Percentiles rank a stretch among this genome's conserved stretches.
Evolutionary conservation across 2,888 invertebrate genomes (phyloP).

Genomic region (Mesorhabditis sp.): DNA sequence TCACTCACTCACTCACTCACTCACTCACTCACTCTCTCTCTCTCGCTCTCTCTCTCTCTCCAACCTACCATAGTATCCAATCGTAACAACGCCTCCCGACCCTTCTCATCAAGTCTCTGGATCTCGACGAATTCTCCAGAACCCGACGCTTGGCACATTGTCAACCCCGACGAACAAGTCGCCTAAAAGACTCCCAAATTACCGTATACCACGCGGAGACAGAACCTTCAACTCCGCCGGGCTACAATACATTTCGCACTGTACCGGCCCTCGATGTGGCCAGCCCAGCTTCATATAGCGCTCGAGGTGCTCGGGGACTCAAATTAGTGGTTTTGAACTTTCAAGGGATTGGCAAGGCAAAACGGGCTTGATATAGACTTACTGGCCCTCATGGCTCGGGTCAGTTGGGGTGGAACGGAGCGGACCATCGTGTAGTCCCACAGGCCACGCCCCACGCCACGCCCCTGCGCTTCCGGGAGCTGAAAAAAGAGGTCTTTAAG

Average conservation of each 20-base stretch:
- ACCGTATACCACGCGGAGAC: no score
- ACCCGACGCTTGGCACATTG: no score
- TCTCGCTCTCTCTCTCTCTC: no score
- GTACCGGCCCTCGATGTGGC: background rate
- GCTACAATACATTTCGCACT: background rate
- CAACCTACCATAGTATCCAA: no score
- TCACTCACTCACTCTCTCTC: no score
- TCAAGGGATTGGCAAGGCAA: no score
- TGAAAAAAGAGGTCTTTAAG: background rate
- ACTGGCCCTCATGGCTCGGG: background rate
- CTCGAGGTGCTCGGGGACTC: background rate
- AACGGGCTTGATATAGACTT: background rate
- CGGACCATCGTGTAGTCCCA: constrained; percentile 4
- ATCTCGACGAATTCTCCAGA: no score
- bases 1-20: no score
- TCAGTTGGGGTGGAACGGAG: background rate
- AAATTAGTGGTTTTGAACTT: background rate
- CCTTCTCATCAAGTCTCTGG: no score
- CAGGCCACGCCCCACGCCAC: background rate
- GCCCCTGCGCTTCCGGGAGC: background rate
- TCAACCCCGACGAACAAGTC: no score
- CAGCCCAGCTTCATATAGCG: background rate
- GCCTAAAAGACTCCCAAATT: no score
- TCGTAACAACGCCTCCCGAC: no score
- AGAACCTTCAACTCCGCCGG: background rate